Base-by-base conservation (phyloP, 2,888 invertebrate genomes). In the Eupithecia vulgata region DNA sequence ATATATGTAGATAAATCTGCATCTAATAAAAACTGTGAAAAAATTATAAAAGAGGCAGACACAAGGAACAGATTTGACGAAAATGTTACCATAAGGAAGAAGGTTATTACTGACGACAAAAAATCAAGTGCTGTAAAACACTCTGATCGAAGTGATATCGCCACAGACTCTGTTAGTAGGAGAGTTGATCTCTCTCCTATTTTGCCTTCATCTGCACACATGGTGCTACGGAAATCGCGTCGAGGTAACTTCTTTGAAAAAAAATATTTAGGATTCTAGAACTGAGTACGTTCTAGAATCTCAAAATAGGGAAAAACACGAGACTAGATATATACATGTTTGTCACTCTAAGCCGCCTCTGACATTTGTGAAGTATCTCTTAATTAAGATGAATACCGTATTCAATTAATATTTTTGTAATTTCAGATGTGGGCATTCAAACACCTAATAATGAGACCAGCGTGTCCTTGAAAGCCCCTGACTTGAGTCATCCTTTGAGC, bases 351-450 rank as follows among this genome's bases (percentile, higher is more conserved):
- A 1, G 30, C 30, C 30, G 30, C 30, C 30, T 30, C 30, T 4
- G 4, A 30, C 4, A 30, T 3, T 30, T 30, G 30, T 30, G 4
- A 30, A 30, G 30, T 30, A 30, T 30, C 30, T 30, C 30, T 30
- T 30, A 30, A 30, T 4, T 30, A 30, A 30, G 30, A 30, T 30
- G 4, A 30, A 30, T 30, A 30, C 4, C 4, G 30, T 30, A 30
- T 30, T 30, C 30, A 30, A 30, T 30, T 3, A 30, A 30, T 30
- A 30, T 30, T 30, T 30, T 30, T 30, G 30, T 30, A 30, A 30
- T 70, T 73, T 62, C 70, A 73, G 73, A 67, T 8, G 21, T 67
- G 3, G 67, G 69, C 37, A 30, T 67, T 7, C 52, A 70, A 67
- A 48, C 12, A 57, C 57, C 25, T 25, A 13, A 57, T 12, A 13